phyloP scores from a whole-genome alignment of 2,888 invertebrate genomes.

The Ormyrus thymus region DNA sequence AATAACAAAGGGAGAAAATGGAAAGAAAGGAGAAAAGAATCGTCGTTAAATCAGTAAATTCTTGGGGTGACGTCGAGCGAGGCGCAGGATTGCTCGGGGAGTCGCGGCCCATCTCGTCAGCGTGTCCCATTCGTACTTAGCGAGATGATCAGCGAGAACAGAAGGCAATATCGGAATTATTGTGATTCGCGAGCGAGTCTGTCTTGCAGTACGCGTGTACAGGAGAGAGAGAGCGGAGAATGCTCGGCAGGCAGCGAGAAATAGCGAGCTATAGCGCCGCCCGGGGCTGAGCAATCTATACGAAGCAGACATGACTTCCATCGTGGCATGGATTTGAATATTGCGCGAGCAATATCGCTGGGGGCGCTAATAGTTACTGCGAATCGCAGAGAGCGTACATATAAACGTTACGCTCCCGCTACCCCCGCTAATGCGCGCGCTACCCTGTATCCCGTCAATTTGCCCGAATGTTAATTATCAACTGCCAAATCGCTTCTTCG shows the following conservation, averaged over 20 bases:
- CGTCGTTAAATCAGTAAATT: constrained; percentile 57
- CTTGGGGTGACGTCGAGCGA: constrained; percentile 49
- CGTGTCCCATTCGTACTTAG: constrained; percentile 67
- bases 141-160: constrained; percentile 71
- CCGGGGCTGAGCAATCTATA: constrained; percentile 72
- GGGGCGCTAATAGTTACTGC: constrained; percentile 72
- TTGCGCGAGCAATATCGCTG: constrained; percentile 72
- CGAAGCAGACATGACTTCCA: constrained; percentile 70
- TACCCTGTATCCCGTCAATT: not conserved
- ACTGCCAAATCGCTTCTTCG: constrained; percentile 10
- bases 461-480: constrained; percentile 12
- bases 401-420: constrained; percentile 34
- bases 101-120: constrained; percentile 60
- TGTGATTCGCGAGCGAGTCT: constrained; percentile 67
- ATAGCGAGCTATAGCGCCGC: constrained; percentile 59
- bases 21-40: constrained; percentile 49
- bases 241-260: constrained; percentile 57
- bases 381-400: constrained; percentile 46
- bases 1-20: constrained; percentile 39
- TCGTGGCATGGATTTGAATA: constrained; percentile 73
- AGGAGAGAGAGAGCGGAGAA: constrained; percentile 4
- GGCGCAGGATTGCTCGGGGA: constrained; percentile 9
- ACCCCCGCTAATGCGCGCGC: constrained; percentile 10
- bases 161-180: constrained; percentile 74
- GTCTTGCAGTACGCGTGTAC: not conserved